Percentiles rank a stretch among this genome's conserved stretches.
Evolutionary conservation across 1,140 invertebrate species (phyloP).

Genomic region (Dinoponera quadriceps): DNA sequence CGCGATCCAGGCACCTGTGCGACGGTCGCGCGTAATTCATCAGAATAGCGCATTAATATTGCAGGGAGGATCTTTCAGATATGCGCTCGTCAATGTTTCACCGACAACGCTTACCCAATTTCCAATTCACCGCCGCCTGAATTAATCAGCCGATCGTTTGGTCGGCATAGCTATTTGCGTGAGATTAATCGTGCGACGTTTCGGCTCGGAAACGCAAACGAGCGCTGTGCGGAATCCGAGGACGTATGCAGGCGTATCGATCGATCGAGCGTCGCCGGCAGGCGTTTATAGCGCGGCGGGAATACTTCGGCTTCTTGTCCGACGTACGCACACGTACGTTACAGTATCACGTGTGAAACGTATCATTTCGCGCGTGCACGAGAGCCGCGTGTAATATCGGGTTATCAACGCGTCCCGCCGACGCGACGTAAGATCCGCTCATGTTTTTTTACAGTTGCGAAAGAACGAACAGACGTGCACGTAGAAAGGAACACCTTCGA

Average conservation of each 20-base stretch:
- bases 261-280: constrained; percentile 17
- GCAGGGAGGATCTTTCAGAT: background rate
- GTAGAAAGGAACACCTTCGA: background rate
- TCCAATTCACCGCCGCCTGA: constrained; percentile 24
- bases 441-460: constrained; percentile 24
- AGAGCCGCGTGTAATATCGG: background rate
- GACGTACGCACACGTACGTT: background rate
- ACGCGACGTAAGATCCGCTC: constrained; percentile 10
- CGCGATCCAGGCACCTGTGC: background rate
- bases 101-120: background rate
- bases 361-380: constrained; percentile 19
- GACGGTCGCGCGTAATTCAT: background rate
- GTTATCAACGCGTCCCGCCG: constrained; percentile 24
- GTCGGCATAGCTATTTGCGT: background rate
- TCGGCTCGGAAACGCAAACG: background rate
- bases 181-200: constrained; percentile 1
- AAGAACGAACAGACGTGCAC: background rate
- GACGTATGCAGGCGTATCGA: constrained; percentile 18
- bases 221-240: background rate
- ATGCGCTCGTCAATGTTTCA: background rate
- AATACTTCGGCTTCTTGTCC: background rate
- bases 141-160: constrained; percentile 15
- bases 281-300: background rate
- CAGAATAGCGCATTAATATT: constrained; percentile 30
- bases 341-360: constrained; percentile 20